phyloP scores from a whole-genome alignment of 35 echinoderm and acorn worm genomes.

The Holothuria glaberrima region DNA sequence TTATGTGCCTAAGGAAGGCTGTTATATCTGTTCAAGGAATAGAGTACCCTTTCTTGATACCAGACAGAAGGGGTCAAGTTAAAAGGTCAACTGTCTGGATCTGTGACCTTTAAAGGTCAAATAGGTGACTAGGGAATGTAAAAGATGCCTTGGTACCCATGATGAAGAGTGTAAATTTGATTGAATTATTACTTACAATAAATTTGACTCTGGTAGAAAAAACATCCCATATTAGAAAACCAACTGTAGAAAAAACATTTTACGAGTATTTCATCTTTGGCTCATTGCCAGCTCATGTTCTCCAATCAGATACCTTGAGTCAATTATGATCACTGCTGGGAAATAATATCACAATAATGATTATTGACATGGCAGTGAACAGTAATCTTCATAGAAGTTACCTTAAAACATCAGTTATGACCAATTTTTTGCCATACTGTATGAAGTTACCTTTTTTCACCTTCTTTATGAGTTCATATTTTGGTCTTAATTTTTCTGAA shows the following conservation, averaged over 20 bases:
- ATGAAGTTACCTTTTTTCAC: too few species aligned
- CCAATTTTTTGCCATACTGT: too few species aligned
- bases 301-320: too few species aligned
- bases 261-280: background rate
- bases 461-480: too few species aligned
- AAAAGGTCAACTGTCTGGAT: conserved; percentile 51
- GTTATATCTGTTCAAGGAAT: conserved; percentile 13
- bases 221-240: background rate
- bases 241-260: conserved; percentile 27
- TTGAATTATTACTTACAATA: conserved; percentile 46
- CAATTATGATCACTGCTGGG: too few species aligned
- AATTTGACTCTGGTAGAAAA: conserved; percentile 31
- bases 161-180: conserved; percentile 21
- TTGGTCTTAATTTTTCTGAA: too few species aligned
- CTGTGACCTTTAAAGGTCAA: conserved; percentile 32
- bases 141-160: conserved; percentile 24
- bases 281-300: conserved; percentile 39
- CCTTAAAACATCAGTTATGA: too few species aligned
- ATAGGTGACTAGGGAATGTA: conserved; percentile 50
- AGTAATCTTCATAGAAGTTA: too few species aligned
- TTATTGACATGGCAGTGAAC: too few species aligned
- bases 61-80: conserved; percentile 37
- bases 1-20: background rate
- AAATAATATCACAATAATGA: too few species aligned
- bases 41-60: conserved; percentile 32